Conservation (phyloP, 2,113 vertebrate genomes). For the Ammodytes dubius region DNA sequence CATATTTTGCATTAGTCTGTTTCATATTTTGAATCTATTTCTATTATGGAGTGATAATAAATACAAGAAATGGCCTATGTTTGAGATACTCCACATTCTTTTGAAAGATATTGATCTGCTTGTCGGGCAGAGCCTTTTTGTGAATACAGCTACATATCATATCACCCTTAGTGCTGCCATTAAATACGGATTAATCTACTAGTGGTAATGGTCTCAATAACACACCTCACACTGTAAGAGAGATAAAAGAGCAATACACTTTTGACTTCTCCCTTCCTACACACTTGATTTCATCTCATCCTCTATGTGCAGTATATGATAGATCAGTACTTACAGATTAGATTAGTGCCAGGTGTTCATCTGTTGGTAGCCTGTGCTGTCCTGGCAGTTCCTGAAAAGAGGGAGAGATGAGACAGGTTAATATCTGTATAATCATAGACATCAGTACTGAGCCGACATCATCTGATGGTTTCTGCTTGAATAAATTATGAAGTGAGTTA, state of each 20-base stretch:
- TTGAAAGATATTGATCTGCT: too few relatives aligned
- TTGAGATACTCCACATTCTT: too few relatives aligned
- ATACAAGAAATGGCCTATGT: too few relatives aligned
- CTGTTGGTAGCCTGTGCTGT: neutral
- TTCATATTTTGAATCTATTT: too few relatives aligned
- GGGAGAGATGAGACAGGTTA: conserved; percentile 12
- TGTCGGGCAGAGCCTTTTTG: too few relatives aligned
- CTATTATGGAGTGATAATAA: too few relatives aligned
- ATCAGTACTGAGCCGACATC: neutral
- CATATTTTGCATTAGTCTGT: too few relatives aligned
- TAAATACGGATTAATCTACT: too few relatives aligned
- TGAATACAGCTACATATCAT: too few relatives aligned
- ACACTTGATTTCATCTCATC: neutral
- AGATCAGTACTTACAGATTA: conserved; percentile 42
- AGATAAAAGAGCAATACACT: neutral
- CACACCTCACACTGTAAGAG: neutral
- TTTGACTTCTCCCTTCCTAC: neutral
- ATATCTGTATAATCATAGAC: neutral
- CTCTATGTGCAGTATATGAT: neutral
- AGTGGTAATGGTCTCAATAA: neutral
- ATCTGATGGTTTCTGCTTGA: neutral
- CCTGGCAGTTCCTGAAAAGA: conserved; percentile 41
- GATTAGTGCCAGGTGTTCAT: conserved; percentile 4
- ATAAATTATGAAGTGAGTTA: too few relatives aligned
- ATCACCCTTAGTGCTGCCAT: too few relatives aligned